Conservation (phyloP, 2,113 vertebrate species). For the Ammodytes marinus region DNA sequence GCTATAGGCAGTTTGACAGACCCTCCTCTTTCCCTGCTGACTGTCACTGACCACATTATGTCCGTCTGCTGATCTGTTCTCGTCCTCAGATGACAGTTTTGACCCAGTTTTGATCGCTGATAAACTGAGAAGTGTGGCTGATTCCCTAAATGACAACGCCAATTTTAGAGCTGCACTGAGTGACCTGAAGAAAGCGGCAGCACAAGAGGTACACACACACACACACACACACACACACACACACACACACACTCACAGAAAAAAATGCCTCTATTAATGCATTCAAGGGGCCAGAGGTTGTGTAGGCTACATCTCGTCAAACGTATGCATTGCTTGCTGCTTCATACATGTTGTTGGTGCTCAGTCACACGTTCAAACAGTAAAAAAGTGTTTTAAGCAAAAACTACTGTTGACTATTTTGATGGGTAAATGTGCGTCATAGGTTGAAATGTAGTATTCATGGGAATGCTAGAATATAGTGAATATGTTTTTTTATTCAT, state of each 20-base stretch:
- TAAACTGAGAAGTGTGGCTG: slow-evolving; percentile 73
- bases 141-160: slow-evolving; percentile 56
- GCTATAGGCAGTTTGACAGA: neutral
- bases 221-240: neutral
- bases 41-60: no score
- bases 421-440: neutral
- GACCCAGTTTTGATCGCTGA: slow-evolving; percentile 74
- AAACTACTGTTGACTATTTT: neutral
- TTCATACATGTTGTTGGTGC: neutral
- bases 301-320: neutral
- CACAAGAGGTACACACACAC: slow-evolving; percentile 63
- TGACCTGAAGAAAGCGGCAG: slow-evolving; percentile 36
- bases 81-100: slow-evolving; percentile 51
- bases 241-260: neutral
- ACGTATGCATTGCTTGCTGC: neutral
- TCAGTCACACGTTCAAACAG: neutral
- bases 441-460: neutral
- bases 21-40: neutral
- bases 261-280: no score
- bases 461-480: neutral
- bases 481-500: neutral
- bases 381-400: neutral
- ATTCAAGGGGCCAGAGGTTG: neutral
- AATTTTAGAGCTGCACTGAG: slow-evolving; percentile 41
- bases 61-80: neutral